Evolutionary conservation across 1,140 invertebrate species (phyloP).

Genomic region (Drosophila persimilis): DNA sequence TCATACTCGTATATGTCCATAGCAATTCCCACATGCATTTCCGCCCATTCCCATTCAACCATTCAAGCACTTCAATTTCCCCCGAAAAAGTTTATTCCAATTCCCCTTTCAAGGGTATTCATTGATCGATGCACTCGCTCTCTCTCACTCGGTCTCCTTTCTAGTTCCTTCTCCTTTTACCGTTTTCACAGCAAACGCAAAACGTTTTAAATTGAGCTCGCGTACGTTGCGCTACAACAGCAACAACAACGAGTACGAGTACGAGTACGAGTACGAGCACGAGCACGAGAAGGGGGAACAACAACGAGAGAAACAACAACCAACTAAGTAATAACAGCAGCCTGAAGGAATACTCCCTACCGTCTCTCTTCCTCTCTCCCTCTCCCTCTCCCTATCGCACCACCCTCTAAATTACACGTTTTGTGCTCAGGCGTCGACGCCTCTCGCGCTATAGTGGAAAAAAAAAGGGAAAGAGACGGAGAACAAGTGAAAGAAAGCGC

Average conservation of each 20-base stretch:
- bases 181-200: constrained; percentile 43
- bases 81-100: not conserved
- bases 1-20: not conserved
- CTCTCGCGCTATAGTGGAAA: constrained; percentile 46
- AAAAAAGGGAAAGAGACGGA: constrained; percentile 20
- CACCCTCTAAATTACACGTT: constrained; percentile 70
- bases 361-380: too few relatives aligned
- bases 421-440: constrained; percentile 64
- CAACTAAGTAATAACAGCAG: constrained; percentile 61
- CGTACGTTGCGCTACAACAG: constrained; percentile 42
- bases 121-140: constrained; percentile 51
- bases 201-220: constrained; percentile 76
- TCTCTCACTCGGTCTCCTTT: constrained; percentile 8
- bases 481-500: constrained; percentile 13
- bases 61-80: constrained; percentile 27
- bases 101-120: constrained; percentile 49
- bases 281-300: constrained; percentile 19
- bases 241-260: constrained; percentile 29
- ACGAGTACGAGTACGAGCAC: constrained; percentile 24
- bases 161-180: constrained; percentile 32
- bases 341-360: constrained; percentile 17
- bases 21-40: constrained; percentile 5
- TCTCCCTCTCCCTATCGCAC: not conserved
- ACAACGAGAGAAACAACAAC: constrained; percentile 12
- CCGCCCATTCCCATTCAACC: constrained; percentile 5